These are phyloP conservation scores for Dicranocentrus wangi DNA, from an alignment of 2,888 invertebrate species.

Conservation along the genomic window DNA sequence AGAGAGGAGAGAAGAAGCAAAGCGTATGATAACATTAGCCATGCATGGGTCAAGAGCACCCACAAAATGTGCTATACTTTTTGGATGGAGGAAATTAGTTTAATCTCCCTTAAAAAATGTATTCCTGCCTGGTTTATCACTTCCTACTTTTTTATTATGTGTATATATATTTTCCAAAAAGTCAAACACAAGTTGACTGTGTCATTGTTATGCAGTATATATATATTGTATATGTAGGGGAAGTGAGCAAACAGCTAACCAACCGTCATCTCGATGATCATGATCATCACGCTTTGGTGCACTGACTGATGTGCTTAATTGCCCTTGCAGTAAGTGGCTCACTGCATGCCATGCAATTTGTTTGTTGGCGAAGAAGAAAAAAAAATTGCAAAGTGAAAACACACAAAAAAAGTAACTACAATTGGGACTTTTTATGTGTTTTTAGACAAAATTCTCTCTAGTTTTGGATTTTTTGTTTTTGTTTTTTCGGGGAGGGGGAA, in stretches of 20 bases:
- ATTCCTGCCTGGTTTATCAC: not conserved
- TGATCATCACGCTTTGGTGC: constrained; percentile 58
- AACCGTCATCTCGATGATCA: constrained; percentile 63
- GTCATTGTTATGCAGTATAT: constrained; percentile 3
- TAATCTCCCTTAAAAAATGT: constrained; percentile 42
- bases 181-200: constrained; percentile 23
- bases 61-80: constrained; percentile 14
- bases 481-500: constrained; percentile 18
- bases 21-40: constrained; percentile 55
- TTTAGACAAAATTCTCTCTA: no score
- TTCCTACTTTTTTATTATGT: no score
- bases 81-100: constrained; percentile 33
- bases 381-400: not conserved
- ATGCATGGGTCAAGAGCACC: constrained; percentile 33
- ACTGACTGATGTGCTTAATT: constrained; percentile 66
- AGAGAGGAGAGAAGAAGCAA: constrained; percentile 23
- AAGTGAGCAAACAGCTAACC: constrained; percentile 36
- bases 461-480: constrained; percentile 19
- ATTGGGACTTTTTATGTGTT: no score
- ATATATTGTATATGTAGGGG: not conserved
- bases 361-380: no score
- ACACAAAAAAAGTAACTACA: not conserved
- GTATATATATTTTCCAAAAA: no score
- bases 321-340: constrained; percentile 39
- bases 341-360: no score